Base-by-base conservation (phyloP, 2,113 vertebrate species). In the Corydoras sp. region DNA sequence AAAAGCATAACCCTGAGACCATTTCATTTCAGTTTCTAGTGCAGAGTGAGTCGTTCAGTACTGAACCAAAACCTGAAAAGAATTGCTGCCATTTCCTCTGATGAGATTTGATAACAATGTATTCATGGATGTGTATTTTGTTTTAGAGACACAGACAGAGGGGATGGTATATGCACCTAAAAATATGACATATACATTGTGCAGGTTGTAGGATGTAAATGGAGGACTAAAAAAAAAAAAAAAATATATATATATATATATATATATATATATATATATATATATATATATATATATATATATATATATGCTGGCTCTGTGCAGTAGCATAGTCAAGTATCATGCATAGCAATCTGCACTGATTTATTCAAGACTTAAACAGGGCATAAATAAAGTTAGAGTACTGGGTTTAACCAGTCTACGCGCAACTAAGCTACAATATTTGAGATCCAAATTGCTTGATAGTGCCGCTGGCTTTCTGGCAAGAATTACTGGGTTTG, bases 311-410 rank as follows among this genome's bases (percentile, higher is more conserved):
- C 76, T 79, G 71, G 68, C 76, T 82, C 72, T 80, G 75, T 75
- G 72, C 64, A 75, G 79, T 80, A 43, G 59, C 74, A 68, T 74
- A 58, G 73, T 60, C 55, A 73, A 76, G 65, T 78, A 68, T 53
- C 69, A 79, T 78, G 69, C 76, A 70, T 49, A 30, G 74, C 78
- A 78, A 80, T 82, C 80, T 82, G 74, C 68, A 72, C 67, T 80
- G 81, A 80, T 82, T 79, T 82, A 80, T 80, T 80, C 81, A 76
- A 82, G 74, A 75, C 66, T 77, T 80, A 78, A 82, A 80, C 76
- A 78, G 69, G 69, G 69, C 72, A 80, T 79, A 80, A 82, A 80
- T 78, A 82, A 78, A 77, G 69, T 58, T 76, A 71, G 66, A 80
- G 76, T 65, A 69, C 58, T 49, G 70, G 76, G 72, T 82, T 76